Evolutionary conservation across 2,113 vertebrate genomes (phyloP), one percentile per base, ranked within the genome.

Genomic region (Engystomops pustulosus): DNA sequence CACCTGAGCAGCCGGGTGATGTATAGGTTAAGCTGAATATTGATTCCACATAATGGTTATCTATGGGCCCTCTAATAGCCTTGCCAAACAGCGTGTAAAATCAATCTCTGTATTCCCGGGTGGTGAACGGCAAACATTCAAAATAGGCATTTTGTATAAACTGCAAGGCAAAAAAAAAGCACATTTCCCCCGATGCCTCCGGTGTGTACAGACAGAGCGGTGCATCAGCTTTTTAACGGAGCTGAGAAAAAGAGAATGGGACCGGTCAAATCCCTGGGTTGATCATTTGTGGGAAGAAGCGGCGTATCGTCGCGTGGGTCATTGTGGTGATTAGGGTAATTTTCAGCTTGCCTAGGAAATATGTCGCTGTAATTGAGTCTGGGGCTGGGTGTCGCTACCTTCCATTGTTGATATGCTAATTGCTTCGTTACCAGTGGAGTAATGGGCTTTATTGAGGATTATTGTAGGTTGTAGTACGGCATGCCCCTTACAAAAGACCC

Each of bases 1-100:
- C 30, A 6, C 38, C 14, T 55, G 49, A 53, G 49, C 34, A 41
- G 34, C 36, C 51, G 32, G 53, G n/a, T 23, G 34, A 60, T 78
- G 32, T 58, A 78, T 78, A 78, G 51, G 51, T 58, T 78, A 36
- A 41, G 75, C 53, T 58, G 23, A 25, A 60, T 78, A 78, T 78
- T 78, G 75, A 78, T 58, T 78, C 34, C 51, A 60, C 75, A 78
- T 78, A 78, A 78, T 78, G 75, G 75, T 78, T 60, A 60, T 78
- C 51, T 78, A 78, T 78, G 51, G 51, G 75, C 34, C 23, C 20
- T 36, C 55, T 78, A 78, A 78, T 78, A 78, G 51, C 20, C n/a
- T 58, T 78, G 75, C 51, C 51, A 78, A 76, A 76, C 27, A 51
- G 72, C 55, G 51, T 78, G 75, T 78, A 34, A 78, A 78, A 78